These are phyloP conservation scores for Rutpela maculata DNA, from an alignment of 2,888 invertebrate species.

Conservation along the genomic window DNA sequence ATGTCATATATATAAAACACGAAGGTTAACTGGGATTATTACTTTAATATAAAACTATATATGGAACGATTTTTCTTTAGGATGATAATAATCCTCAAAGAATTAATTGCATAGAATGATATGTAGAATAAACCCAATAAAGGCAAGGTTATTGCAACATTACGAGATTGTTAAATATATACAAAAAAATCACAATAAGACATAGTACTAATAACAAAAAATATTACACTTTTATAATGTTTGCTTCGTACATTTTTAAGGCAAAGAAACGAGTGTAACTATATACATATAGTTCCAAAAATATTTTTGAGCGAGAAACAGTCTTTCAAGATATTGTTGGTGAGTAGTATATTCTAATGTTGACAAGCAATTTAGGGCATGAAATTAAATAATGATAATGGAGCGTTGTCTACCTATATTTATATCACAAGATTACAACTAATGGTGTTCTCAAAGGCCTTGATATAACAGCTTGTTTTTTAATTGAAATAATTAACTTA, in stretches of 20 bases:
- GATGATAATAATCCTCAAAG: not conserved
- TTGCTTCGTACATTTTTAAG: not conserved
- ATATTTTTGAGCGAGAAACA: conserved; percentile 40
- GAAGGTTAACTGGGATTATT: no score
- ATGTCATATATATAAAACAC: no score
- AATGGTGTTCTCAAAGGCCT: conserved; percentile 14
- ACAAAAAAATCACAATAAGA: conserved; percentile 11
- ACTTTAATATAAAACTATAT: no score
- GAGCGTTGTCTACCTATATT: not conserved
- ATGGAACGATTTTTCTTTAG: not conserved
- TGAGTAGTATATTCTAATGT: not conserved
- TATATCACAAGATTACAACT: conserved; percentile 34
- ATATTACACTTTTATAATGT: not conserved
- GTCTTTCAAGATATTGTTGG: conserved; percentile 35
- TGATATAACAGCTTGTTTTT: not conserved
- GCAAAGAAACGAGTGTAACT: not conserved
- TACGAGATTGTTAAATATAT: not conserved
- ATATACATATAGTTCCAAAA: conserved; percentile 7
- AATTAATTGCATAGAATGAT: not conserved
- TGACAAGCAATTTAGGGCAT: conserved; percentile 2
- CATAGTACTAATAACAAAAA: not conserved
- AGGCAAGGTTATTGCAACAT: conserved; percentile 20
- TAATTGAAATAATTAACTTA: no score
- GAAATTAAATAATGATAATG: conserved; percentile 28
- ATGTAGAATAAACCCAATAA: conserved; percentile 6